phyloP scores from a whole-genome alignment of 2,797 vertebrate genomes.

The Adrianichthys oophorus region DNA sequence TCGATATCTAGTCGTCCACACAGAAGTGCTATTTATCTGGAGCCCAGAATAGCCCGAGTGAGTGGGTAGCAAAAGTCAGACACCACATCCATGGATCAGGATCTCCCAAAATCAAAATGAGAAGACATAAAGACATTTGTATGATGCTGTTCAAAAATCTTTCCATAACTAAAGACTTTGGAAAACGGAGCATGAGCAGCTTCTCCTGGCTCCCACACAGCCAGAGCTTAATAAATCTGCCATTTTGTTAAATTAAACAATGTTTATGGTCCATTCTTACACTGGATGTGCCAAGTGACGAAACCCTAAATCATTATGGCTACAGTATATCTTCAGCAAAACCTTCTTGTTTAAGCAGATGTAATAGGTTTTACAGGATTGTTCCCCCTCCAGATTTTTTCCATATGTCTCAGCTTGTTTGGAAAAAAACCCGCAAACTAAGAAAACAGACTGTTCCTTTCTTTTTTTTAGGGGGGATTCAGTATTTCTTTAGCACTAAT shows the following conservation, averaged over 20 bases:
- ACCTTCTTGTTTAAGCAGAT: conserved; percentile 29
- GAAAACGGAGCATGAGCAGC: conserved; percentile 24
- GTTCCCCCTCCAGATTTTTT: conserved; percentile 32
- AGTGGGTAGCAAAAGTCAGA: conserved; percentile 40
- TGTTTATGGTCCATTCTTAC: conserved; percentile 29
- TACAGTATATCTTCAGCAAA: conserved; percentile 23
- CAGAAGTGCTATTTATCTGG: conserved; percentile 53
- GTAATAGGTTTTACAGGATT: conserved; percentile 68
- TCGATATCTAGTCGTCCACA: conserved; percentile 43
- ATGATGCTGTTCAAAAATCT: conserved; percentile 17
- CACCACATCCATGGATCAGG: too few relatives aligned
- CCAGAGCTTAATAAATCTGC: conserved; percentile 27
- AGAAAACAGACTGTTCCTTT: conserved; percentile 38
- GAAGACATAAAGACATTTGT: not conserved
- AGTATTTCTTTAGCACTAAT: conserved; percentile 50
- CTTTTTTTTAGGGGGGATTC: conserved; percentile 47
- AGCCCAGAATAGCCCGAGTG: conserved; percentile 61
- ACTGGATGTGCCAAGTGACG: conserved; percentile 31
- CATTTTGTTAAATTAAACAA: conserved; percentile 23
- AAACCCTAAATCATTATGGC: conserved; percentile 35
- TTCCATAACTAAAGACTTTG: conserved; percentile 6
- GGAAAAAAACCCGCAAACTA: conserved; percentile 68
- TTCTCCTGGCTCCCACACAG: conserved; percentile 22
- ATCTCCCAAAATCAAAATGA: conserved; percentile 3
- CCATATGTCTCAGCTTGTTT: conserved; percentile 56